Base-by-base conservation (phyloP, 2,888 invertebrate genomes). In the Beris chalybata region DNA sequence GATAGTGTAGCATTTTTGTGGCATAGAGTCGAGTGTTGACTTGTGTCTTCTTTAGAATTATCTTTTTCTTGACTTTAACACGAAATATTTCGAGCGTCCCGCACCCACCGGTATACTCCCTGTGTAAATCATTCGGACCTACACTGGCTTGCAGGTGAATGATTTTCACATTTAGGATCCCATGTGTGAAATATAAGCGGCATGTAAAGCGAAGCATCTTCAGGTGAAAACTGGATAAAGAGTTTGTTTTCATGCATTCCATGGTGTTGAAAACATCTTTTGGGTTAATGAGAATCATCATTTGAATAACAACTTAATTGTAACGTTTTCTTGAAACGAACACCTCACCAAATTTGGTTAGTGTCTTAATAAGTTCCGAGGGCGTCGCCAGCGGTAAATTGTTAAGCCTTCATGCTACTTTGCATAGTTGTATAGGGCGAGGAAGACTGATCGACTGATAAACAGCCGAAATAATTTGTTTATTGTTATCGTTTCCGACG, bases 241-340 rank as follows among this genome's bases (percentile, higher is more conserved):
- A 38, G 38, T 38, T 38, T 7, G 7, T 5, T 48, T n/a, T 12
- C 47, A 30, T 31, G 58, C 52, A 61, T 13, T 38, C 38, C 52
- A 30, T 31, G 38, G 44, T 13, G 52, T 30, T 61, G 50, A 43
- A 47, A 61, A 61, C 61, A 61, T 47, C 38, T 61, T 50, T 32
- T 43, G 15, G 52, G 50, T 15, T 61, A 52, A 61, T 61, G 50
- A 38, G 61, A 61, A 38, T 22, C 61, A 38, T 61, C 61, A 61
- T 61, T 61, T 61, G 61, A 61, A 61, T 61, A 61, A 61, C 61
- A 61, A 61, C 61, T 61, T 61, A 61, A 61, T 61, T 61, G 52
- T 50, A 50, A 61, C 43, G 22, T 31, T 61, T 61, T 61, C 13
- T 32, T 38, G 22, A 43, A 61, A 32, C 12, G 38, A 61, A 52